Evolutionary conservation across 2,797 vertebrate genomes (phyloP), one percentile per base, ranked within the genome.

Genomic region (Periparus ater): DNA sequence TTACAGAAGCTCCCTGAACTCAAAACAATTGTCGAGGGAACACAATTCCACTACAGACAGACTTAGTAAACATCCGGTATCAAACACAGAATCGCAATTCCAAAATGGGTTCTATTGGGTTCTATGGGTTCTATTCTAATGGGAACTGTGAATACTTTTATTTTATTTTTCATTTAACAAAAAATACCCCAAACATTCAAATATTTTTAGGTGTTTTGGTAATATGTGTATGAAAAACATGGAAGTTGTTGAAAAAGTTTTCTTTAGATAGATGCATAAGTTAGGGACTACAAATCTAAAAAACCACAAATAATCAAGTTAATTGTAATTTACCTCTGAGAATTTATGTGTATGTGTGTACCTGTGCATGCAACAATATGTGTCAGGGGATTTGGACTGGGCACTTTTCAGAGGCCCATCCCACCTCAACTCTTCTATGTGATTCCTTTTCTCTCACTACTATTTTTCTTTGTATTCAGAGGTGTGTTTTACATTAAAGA

Each of bases 361-460:
- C 7, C 6, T 42, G 21, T 4, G 38, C 6, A 7, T 25, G 12
- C 7, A 16, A 14, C 16, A 29, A 4, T 30, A 1, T 22, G 0
- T 27, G 14, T 29, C 11, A 15, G 2, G 13, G 6, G 1, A 1
- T 26, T 82, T 78, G n/a, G 4, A 38, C 17, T 13, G 34, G 30
- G 7, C 3, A 27, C 18, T 32, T 71, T 89, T 61, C 29, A 86
- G 38, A 58, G 13, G 2, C 7, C 16, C 25, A 65, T 76, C 25
- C 14, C 32, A 26, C 15, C 32, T 53, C n/a, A 63, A 9, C 2
- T 44, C 12, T n/a, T 77, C 17, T 17, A 15, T 36, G 16, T 63
- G 60, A 32, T 25, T 38, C 2, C 3, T 70, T 50, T 78, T 23
- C 27, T 38, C 30, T 12, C 5, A 6, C 38, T 44, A 10, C 10